Conservation (phyloP, 2,888 invertebrate genomes). For the Dendrolimus pini region DNA sequence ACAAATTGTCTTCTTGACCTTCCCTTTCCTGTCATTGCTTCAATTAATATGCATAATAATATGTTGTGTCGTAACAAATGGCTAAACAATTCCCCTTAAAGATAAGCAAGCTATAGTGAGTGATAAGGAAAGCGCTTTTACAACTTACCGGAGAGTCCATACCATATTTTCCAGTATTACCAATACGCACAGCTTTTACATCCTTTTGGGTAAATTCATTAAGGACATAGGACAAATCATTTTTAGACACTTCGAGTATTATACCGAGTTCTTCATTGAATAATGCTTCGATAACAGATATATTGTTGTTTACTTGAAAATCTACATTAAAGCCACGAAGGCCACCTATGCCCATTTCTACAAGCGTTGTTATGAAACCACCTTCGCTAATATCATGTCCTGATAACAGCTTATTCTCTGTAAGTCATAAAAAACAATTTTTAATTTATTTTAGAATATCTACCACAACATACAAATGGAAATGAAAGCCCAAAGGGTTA, state of each 20-base stretch:
- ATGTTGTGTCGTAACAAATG: too few species aligned
- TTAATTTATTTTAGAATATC: too few species aligned
- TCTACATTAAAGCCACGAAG: constrained; percentile 85
- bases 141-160: constrained; percentile 76
- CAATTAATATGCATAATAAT: too few species aligned
- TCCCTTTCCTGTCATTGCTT: too few species aligned
- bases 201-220: constrained; percentile 76
- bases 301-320: constrained; percentile 56
- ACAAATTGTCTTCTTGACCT: too few species aligned
- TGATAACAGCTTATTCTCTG: constrained; percentile 82
- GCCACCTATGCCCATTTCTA: constrained; percentile 98
- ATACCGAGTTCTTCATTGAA: constrained; percentile 93
- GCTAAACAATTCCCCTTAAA: too few species aligned
- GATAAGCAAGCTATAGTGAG: too few species aligned
- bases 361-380: constrained; percentile 89
- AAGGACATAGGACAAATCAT: constrained; percentile 76
- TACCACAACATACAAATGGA: too few species aligned
- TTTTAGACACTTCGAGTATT: constrained; percentile 83
- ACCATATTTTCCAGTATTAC: constrained; percentile 80
- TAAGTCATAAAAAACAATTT: not conserved
- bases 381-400: constrained; percentile 99
- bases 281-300: constrained; percentile 80
- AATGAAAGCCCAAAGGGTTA: too few species aligned
- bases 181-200: constrained; percentile 82
- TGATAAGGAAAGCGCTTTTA: too few species aligned